Conservation (phyloP, 2,888 invertebrate genomes). For the Celastrina argiolus region DNA sequence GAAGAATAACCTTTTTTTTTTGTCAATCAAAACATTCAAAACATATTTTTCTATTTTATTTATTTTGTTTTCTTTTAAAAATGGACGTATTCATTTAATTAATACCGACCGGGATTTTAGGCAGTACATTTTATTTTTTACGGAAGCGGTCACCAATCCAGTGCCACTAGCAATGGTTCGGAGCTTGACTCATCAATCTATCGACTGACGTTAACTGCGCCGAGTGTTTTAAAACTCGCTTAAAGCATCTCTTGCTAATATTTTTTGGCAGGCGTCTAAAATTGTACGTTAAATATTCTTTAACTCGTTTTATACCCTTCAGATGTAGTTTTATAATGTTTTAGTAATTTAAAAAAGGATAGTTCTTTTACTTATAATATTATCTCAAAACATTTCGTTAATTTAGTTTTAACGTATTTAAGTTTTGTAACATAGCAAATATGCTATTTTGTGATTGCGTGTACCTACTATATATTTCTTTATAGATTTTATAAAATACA, state of each 20-base stretch:
- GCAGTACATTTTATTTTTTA: neutral
- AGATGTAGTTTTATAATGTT: neutral
- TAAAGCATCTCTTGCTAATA: slow-evolving; percentile 17
- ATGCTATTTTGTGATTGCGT: neutral
- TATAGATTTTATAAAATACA: too few relatives aligned
- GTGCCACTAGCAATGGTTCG: neutral
- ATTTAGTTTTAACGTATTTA: neutral
- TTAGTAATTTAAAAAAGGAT: too few relatives aligned
- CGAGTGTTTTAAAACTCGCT: slow-evolving; percentile 11
- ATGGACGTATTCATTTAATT: neutral
- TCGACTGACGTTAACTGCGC: neutral
- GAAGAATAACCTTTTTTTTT: neutral
- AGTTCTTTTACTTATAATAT: too few relatives aligned
- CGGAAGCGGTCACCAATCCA: neutral
- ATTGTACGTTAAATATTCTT: neutral
- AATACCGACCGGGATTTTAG: neutral
- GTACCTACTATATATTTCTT: too few relatives aligned
- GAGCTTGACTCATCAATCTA: slow-evolving; percentile 2
- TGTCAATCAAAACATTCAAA: neutral
- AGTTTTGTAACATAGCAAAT: neutral
- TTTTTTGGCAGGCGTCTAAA: slow-evolving; percentile 5
- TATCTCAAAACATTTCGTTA: neutral
- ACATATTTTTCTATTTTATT: neutral
- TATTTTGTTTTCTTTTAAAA: neutral
- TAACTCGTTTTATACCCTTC: neutral